Conservation (phyloP, 2,888 invertebrate genomes). For the Chorisops tibialis region DNA sequence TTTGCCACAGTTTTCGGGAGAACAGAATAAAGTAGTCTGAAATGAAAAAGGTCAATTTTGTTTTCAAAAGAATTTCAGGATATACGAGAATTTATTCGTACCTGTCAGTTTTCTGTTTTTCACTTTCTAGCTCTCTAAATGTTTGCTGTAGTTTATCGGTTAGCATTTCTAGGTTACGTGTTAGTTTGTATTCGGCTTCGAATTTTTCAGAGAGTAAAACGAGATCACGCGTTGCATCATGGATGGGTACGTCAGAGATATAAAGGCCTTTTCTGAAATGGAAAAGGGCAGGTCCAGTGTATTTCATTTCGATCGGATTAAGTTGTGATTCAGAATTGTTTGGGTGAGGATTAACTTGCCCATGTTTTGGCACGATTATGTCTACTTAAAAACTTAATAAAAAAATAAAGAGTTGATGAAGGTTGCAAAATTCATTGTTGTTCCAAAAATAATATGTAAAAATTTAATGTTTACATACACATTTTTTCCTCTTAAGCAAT, state of each 20-base stretch:
- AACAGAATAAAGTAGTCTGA: constrained; percentile 88
- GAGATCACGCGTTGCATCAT: constrained; percentile 92
- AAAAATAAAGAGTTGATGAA: no score
- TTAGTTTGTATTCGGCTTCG: constrained; percentile 93
- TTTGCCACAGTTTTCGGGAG: constrained; percentile 93
- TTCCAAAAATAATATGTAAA: no score
- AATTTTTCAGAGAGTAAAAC: constrained; percentile 95
- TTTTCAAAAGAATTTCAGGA: not conserved
- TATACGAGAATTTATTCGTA: constrained; percentile 43
- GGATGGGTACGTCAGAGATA: constrained; percentile 91
- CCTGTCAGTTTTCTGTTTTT: constrained; percentile 96
- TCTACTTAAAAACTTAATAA: no score
- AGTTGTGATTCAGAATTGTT: no score
- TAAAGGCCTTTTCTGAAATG: constrained; percentile 78
- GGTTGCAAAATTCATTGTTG: no score
- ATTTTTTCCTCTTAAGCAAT: no score
- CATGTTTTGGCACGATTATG: no score
- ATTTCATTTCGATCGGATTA: no score
- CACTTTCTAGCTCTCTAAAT: constrained; percentile 86
- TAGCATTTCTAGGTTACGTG: constrained; percentile 86
- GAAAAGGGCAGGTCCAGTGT: not conserved
- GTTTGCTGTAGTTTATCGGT: constrained; percentile 95
- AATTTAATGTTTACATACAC: no score
- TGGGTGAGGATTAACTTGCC: no score
- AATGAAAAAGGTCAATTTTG: constrained; percentile 36